Evolutionary conservation across 2,113 vertebrate genomes (phyloP).

Genomic region (Cochlearius cochlearius): DNA sequence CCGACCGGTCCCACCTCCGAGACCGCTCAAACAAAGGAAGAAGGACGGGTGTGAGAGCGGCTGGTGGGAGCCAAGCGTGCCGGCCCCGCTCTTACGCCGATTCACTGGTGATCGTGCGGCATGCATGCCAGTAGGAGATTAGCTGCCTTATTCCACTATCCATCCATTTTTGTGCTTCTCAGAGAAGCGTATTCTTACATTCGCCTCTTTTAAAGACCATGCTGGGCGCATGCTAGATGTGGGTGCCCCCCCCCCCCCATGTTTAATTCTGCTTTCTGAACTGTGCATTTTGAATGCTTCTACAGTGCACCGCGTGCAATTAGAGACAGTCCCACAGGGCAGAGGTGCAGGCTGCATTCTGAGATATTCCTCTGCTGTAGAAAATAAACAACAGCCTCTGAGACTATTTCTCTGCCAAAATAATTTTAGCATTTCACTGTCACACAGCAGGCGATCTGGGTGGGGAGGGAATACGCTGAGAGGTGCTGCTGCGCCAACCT

Average conservation of each 20-base stretch:
- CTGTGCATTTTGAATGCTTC: conserved; percentile 50
- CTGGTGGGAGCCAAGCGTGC: background rate
- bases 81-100: fast-evolving
- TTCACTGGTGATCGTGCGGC: background rate
- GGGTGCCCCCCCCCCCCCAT: background rate
- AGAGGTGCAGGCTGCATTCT: conserved; percentile 75
- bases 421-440: conserved; percentile 74
- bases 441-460: conserved; percentile 53
- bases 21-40: background rate
- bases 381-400: conserved; percentile 76
- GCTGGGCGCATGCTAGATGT: conserved; percentile 9
- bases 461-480: conserved; percentile 4
- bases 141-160: conserved; percentile 54
- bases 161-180: conserved; percentile 35
- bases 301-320: conserved; percentile 47
- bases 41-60: background rate
- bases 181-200: conserved; percentile 39
- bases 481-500: conserved; percentile 17
- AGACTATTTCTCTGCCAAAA: conserved; percentile 76
- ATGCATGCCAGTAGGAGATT: background rate
- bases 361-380: conserved; percentile 74
- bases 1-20: background rate
- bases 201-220: conserved; percentile 52
- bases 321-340: conserved; percentile 78
- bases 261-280: conserved; percentile 61